Percentiles rank a stretch among this genome's conserved stretches.
Conservation (phyloP, 2,888 invertebrate species). For the Liodrosophila aerea region DNA sequence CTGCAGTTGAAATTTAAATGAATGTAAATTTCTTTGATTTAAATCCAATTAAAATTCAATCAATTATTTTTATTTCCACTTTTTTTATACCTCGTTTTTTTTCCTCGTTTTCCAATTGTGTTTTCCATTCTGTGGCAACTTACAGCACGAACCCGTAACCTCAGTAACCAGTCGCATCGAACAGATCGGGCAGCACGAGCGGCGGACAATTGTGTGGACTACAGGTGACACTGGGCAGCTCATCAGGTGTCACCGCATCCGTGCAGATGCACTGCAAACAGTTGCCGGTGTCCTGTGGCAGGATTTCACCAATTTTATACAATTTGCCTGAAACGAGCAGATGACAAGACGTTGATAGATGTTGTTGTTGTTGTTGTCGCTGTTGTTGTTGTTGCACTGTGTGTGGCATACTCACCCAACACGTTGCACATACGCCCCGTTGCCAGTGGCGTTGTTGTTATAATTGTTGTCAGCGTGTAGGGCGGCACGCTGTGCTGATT, state of each 20-base stretch:
- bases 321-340: slow-evolving; percentile 83
- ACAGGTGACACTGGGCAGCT: slow-evolving; percentile 82
- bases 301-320: slow-evolving; percentile 86
- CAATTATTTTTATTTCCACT: slow-evolving; percentile 15
- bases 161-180: slow-evolving; percentile 83
- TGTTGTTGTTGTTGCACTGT: slow-evolving; percentile 6
- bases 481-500: slow-evolving; percentile 54
- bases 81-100: slow-evolving; percentile 1
- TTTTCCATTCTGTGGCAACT: slow-evolving; percentile 39
- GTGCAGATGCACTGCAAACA: slow-evolving; percentile 88
- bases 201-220: slow-evolving; percentile 83
- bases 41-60: slow-evolving; percentile 46
- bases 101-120: slow-evolving; percentile 5
- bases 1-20: slow-evolving; percentile 53
- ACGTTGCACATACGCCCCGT: slow-evolving; percentile 70
- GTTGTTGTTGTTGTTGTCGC: neutral
- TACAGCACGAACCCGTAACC: slow-evolving; percentile 74
- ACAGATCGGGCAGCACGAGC: slow-evolving; percentile 81
- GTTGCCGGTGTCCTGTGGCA: slow-evolving; percentile 88
- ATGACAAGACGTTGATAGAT: slow-evolving; percentile 4
- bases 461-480: slow-evolving; percentile 67
- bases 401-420: slow-evolving; percentile 66
- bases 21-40: slow-evolving; percentile 17
- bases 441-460: slow-evolving; percentile 62
- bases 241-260: slow-evolving; percentile 83